A percentile compares a stretch with the other conserved stretches of the same genome.
Evolutionary conservation across 2,797 vertebrate genomes (phyloP).

Genomic region (Pteronotus mesoamericanus): DNA sequence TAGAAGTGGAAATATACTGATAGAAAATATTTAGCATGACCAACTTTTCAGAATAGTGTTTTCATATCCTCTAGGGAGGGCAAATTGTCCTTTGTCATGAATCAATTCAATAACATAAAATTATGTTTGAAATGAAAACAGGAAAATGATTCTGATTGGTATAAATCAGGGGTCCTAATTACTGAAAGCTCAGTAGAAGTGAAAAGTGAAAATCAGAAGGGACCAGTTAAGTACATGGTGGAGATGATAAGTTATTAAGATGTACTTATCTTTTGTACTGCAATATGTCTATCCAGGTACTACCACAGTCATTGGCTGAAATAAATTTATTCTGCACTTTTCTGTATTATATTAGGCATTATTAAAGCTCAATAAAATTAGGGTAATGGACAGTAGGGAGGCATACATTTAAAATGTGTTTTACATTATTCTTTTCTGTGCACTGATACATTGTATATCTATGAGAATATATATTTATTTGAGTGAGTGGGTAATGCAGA

Average conservation of each 20-base stretch:
- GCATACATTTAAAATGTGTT: not conserved
- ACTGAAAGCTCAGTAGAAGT: constrained; percentile 10
- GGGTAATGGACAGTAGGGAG: not conserved
- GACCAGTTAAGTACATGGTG: constrained; percentile 20
- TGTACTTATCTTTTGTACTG: not conserved
- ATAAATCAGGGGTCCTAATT: constrained; percentile 21
- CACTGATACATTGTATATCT: not conserved
- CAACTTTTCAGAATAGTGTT: not conserved
- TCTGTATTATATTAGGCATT: not conserved
- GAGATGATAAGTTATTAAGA: not conserved
- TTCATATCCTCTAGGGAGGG: not conserved
- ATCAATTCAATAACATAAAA: constrained; percentile 26
- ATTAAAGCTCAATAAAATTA: not conserved
- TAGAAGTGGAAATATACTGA: constrained; percentile 61
- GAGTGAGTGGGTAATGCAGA: not conserved
- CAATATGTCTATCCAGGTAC: not conserved
- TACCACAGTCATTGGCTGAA: not conserved
- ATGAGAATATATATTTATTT: not conserved
- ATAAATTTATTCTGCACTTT: not conserved
- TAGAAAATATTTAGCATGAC: constrained; percentile 48
- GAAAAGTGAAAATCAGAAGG: constrained; percentile 54
- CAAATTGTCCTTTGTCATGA: not conserved
- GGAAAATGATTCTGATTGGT: constrained; percentile 5
- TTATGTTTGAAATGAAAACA: not conserved
- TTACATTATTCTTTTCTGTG: not conserved